Percentiles rank a stretch among this genome's conserved stretches.
These are phyloP conservation scores for Apeira syringaria DNA, from an alignment of 2,888 invertebrate genomes.

Conservation along the genomic window DNA sequence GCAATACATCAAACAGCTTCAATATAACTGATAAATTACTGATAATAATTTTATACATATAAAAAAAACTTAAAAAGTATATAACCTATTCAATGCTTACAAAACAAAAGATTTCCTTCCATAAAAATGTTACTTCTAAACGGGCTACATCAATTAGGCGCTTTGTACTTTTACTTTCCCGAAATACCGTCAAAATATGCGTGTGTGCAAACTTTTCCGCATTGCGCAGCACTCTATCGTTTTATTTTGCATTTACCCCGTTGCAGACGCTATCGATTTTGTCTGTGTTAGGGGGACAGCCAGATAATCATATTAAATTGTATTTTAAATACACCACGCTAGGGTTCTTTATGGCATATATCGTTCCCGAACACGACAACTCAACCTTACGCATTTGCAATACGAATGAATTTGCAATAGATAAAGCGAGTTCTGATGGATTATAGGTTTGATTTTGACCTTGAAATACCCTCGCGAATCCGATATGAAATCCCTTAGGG, in stretches of 20 bases:
- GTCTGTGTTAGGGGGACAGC: slow-evolving; percentile 82
- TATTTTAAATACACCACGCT: slow-evolving; percentile 71
- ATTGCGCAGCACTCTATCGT: slow-evolving; percentile 42
- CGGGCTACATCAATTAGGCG: slow-evolving; percentile 1
- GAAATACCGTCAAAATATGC: slow-evolving; percentile 16
- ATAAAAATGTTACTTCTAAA: neutral
- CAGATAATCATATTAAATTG: slow-evolving; percentile 78
- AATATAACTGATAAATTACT: no score
- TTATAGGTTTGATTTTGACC: slow-evolving; percentile 34
- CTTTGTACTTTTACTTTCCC: slow-evolving; percentile 15
- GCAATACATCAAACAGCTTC: no score
- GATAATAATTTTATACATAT: no score
- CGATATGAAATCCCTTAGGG: slow-evolving; percentile 29
- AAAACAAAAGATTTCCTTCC: no score
- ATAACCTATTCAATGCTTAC: no score
- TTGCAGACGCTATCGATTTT: slow-evolving; percentile 81
- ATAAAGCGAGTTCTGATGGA: slow-evolving; percentile 21
- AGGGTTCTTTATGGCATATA: slow-evolving; percentile 49
- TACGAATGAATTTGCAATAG: slow-evolving; percentile 19
- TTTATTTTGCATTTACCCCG: slow-evolving; percentile 63
- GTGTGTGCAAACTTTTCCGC: slow-evolving; percentile 37
- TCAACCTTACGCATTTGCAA: slow-evolving; percentile 14
- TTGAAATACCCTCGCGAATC: slow-evolving; percentile 38
- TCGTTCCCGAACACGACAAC: slow-evolving; percentile 7
- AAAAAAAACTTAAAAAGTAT: no score